These are phyloP conservation scores for Upupa epops DNA, from an alignment of 2,113 vertebrate genomes.

Conservation along the genomic window DNA sequence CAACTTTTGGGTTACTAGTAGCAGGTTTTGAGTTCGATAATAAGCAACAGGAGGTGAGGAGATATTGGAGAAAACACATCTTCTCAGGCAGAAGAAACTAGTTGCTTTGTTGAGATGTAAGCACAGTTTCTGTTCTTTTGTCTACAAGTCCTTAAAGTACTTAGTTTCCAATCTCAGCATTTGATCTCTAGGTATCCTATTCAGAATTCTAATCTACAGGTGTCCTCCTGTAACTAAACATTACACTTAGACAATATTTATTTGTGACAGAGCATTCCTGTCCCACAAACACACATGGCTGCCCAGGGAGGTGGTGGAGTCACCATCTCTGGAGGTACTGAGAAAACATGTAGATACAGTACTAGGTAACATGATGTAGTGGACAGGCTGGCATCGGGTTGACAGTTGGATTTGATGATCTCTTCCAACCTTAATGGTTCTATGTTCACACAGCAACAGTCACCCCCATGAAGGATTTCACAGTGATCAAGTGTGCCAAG, in stretches of 20 bases:
- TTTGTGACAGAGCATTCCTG: neutral
- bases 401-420: too few relatives aligned
- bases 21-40: neutral
- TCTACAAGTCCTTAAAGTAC: neutral
- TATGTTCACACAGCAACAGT: conserved; percentile 4
- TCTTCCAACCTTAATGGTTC: too few relatives aligned
- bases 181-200: neutral
- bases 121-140: neutral
- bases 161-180: neutral
- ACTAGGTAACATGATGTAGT: too few relatives aligned
- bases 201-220: neutral
- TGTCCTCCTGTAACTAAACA: neutral
- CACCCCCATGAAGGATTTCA: neutral
- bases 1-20: neutral
- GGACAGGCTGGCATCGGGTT: too few relatives aligned
- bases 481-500: neutral
- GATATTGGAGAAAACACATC: neutral
- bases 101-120: neutral
- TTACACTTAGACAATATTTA: neutral
- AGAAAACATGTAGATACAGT: too few relatives aligned
- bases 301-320: too few relatives aligned
- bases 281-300: neutral
- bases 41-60: neutral
- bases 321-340: too few relatives aligned
- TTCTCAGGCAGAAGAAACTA: neutral